These are phyloP conservation scores for Parascotia fuliginaria DNA, from an alignment of 2,888 invertebrate species.

Conservation along the genomic window DNA sequence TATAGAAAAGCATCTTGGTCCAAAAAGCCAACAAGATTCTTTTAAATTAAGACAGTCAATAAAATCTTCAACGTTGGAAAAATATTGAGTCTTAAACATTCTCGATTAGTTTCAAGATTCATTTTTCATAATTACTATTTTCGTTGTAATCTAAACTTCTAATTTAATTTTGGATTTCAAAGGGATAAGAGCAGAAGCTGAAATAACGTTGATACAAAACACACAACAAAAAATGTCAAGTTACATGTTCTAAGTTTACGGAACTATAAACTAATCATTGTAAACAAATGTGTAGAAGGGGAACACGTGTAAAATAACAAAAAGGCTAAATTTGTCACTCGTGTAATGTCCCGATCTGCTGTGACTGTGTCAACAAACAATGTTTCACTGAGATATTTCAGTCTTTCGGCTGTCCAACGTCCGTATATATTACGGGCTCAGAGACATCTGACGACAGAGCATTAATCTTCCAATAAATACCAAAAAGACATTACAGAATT, in stretches of 20 bases:
- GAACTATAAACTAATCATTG: slow-evolving; percentile 30
- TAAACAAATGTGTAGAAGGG: slow-evolving; percentile 42
- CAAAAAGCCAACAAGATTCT: too few species aligned
- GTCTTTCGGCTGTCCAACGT: slow-evolving; percentile 55
- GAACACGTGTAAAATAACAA: slow-evolving; percentile 56
- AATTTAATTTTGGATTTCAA: too few species aligned
- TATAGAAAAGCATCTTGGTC: too few species aligned
- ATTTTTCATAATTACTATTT: too few species aligned
- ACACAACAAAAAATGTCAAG: slow-evolving; percentile 17
- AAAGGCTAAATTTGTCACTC: slow-evolving; percentile 60
- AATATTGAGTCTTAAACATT: too few species aligned
- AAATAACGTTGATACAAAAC: not conserved
- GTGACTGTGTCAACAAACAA: slow-evolving; percentile 74
- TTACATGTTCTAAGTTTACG: slow-evolving; percentile 28
- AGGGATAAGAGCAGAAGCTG: not conserved
- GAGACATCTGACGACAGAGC: slow-evolving; percentile 79
- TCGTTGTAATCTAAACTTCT: too few species aligned
- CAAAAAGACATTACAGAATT: slow-evolving; percentile 54
- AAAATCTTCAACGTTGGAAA: too few species aligned
- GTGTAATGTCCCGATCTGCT: slow-evolving; percentile 60
- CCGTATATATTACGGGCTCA: slow-evolving; percentile 67
- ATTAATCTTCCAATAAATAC: slow-evolving; percentile 83
- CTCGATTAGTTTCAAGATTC: too few species aligned
- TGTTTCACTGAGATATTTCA: slow-evolving; percentile 66
- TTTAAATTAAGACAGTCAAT: too few species aligned